Conservation (phyloP, 2,888 invertebrate species). For the Brachyptera risi region DNA sequence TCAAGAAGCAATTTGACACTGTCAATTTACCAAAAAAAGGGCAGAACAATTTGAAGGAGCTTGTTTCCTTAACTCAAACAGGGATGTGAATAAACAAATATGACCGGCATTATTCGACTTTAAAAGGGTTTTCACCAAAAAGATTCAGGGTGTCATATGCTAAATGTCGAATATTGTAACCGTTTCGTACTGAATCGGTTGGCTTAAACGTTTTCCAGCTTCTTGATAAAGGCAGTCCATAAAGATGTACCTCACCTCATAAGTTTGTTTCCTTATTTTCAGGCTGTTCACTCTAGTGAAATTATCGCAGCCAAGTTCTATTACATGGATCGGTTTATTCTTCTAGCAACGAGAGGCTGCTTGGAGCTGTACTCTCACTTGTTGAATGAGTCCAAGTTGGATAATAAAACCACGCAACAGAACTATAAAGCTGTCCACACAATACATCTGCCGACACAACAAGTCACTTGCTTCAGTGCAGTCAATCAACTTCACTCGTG, state of each 20-base stretch:
- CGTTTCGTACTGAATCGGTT: too few species aligned
- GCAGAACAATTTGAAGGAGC: too few species aligned
- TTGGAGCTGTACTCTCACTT: constrained; percentile 28
- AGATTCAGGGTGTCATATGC: too few species aligned
- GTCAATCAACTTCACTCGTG: constrained; percentile 32
- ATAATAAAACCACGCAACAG: background rate
- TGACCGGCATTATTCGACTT: too few species aligned
- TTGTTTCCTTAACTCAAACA: too few species aligned
- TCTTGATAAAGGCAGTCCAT: background rate
- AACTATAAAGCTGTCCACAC: constrained; percentile 16
- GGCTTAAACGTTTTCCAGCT: too few species aligned
- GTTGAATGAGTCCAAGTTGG: constrained; percentile 6
- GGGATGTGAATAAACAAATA: too few species aligned
- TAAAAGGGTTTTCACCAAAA: too few species aligned
- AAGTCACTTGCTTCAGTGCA: constrained; percentile 30
- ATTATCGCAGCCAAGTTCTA: constrained; percentile 25
- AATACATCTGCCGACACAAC: constrained; percentile 27
- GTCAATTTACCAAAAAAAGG: too few species aligned
- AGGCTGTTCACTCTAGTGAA: background rate
- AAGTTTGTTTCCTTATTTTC: background rate
- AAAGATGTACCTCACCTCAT: too few species aligned
- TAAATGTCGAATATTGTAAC: too few species aligned
- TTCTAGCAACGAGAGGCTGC: constrained; percentile 18
- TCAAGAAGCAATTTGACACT: too few species aligned
- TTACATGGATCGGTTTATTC: constrained; percentile 31